Evolutionary conservation across 2,797 vertebrate genomes (phyloP), one percentile per base, ranked within the genome.

Genomic region (Gadopsis marmoratus): DNA sequence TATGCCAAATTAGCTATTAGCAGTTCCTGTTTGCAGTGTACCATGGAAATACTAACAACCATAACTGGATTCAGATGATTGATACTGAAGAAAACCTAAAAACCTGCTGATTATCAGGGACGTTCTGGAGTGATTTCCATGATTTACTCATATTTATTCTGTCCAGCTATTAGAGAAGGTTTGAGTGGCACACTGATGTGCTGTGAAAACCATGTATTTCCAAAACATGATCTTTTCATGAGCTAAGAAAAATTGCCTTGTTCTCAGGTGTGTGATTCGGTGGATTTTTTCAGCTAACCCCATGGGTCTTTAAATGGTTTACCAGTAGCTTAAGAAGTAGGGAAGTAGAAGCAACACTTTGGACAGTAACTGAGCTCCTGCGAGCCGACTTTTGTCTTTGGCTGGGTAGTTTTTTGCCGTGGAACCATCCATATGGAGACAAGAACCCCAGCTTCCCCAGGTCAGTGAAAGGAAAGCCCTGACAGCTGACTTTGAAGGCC

Each of bases 401-500:
- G 12, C 43, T 67, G 48, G 12, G 31, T 74, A 8, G 4, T 1
- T 31, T 79, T 75, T 65, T 72, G 48, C 23, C 2, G 4, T 62
- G 35, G 45, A 60, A 23, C 50, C 16, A 48, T 63, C 53, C 9
- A 16, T 43, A 37, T 39, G 60, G 58, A 55, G 33, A 72, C 43
- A 72, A 23, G 76, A 82, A 59, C 53, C 58, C 35, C 61, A 80
- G 55, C 37, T 72, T 75, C 72, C 53, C 63, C 54, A 63, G 70
- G 75, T 68, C 26, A 50, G 59, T 80, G 78, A 78, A 60, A 88
- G 72, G 76, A 81, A 87, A 84, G 56, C 80, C 76, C 78, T 88
- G 85, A 85, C 83, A 82, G 79, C 79, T 87, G 74, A 71, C 81
- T 83, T 59, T 71, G 80, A 87, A 86, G 85, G 72, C 88, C 12